Conservation (phyloP, 2,797 vertebrate species). For the Pelobates cultripes region DNA sequence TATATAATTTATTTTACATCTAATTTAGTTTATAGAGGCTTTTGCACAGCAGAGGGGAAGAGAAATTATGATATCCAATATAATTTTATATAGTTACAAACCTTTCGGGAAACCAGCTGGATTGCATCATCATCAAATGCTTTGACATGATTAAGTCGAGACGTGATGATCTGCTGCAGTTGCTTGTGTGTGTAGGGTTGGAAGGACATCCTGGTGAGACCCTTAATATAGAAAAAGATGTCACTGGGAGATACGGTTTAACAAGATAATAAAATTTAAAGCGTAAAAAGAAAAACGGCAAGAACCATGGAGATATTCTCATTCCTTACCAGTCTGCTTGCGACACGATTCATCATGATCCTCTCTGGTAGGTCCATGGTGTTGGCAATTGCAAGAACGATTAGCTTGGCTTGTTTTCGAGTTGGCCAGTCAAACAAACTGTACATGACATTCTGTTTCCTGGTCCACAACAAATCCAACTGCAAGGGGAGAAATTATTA, state of each 20-base stretch:
- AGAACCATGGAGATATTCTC: background rate
- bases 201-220: slow-evolving; percentile 95
- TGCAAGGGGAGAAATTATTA: slow-evolving; percentile 58
- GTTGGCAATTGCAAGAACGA: slow-evolving; percentile 94
- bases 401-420: slow-evolving; percentile 84
- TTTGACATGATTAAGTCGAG: slow-evolving; percentile 82
- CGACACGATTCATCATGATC: slow-evolving; percentile 94
- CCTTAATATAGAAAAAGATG: slow-evolving; percentile 67
- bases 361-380: slow-evolving; percentile 98
- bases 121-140: slow-evolving; percentile 95
- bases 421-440: slow-evolving; percentile 96
- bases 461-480: slow-evolving; percentile 95
- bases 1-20: too few relatives aligned
- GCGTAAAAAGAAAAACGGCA: background rate
- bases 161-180: slow-evolving; percentile 89
- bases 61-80: too few relatives aligned
- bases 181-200: slow-evolving; percentile 94
- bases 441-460: slow-evolving; percentile 95
- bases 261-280: too few relatives aligned
- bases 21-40: too few relatives aligned
- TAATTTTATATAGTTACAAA: slow-evolving; percentile 54
- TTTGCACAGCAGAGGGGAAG: too few relatives aligned
- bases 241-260: background rate
- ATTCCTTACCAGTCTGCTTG: slow-evolving; percentile 87
- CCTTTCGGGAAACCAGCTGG: slow-evolving; percentile 93